Base-by-base conservation (phyloP, 2,113 vertebrate species). In the Stercorarius parasiticus region DNA sequence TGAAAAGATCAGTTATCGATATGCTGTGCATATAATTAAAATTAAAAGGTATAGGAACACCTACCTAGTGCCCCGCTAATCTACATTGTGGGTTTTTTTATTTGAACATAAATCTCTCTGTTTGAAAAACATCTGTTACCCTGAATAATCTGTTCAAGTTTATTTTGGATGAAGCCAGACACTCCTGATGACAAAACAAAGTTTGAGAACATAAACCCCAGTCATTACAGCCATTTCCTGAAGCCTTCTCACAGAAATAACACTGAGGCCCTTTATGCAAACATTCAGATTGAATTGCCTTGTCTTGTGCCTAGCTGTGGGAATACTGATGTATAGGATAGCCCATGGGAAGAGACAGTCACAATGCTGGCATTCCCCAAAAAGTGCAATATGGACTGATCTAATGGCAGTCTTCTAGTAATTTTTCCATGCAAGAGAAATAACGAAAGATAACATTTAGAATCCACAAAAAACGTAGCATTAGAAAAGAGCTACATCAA, bases 111-210 rank as follows among this genome's bases (percentile, higher is more conserved):
- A 70, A 66, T 62, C 3, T 67, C 10, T 34, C 8, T 25, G 23
- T 70, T 77, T 64, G 29, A 64, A 83, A 81, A 84, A 26, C 15
- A 43, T 64, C 36, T 91, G 30, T 84, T 70, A 4, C 42, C 88
- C 61, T 84, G 42, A 82, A 74, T 77, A 59, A 69, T 53, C 74
- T 89, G 59, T 92, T 95, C 80, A 91, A 73, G 64, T 97, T 95
- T 91, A 74, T 95, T 86, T 58, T 88, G 93, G 49, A 66, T 64
- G 55, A 95, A 61, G 85, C 10, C 22, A 88, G 30, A 29, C 80
- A 95, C 30, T 80, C 34, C 56, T 27, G 40, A 61, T 56, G 55
- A 55, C 67, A 93, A 80, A 90, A 90, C 23, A 85, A 87, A 94
- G 15, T 79, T 61, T 85, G 82, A 73, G 74, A 95, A 79, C 52